phyloP scores from a whole-genome alignment of 1,140 invertebrate species.

The Chironomus tepperi region DNA sequence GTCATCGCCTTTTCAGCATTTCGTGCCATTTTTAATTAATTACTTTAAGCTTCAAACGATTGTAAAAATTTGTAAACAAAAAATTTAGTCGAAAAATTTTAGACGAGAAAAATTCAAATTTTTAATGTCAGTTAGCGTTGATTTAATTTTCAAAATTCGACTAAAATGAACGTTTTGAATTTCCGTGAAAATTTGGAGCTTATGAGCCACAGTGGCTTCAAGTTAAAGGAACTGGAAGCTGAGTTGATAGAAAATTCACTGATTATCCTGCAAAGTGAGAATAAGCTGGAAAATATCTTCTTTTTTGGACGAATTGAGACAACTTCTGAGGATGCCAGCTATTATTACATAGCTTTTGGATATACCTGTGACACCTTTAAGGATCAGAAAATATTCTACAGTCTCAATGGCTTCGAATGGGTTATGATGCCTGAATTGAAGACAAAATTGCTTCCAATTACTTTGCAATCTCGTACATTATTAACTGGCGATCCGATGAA shows the following conservation, averaged over 20 bases:
- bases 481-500: conserved; percentile 49
- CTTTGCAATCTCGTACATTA: conserved; percentile 44
- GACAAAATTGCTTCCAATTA: conserved; percentile 48
- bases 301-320: conserved; percentile 60
- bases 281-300: conserved; percentile 61
- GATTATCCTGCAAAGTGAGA: conserved; percentile 59
- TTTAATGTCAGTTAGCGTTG: not conserved
- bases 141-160: not conserved
- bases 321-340: conserved; percentile 37
- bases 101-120: too few species aligned
- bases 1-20: conserved; percentile 87
- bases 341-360: conserved; percentile 63
- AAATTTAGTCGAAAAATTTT: too few species aligned
- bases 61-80: too few species aligned
- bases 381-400: conserved; percentile 60
- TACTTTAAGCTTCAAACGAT: too few species aligned
- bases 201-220: conserved; percentile 24
- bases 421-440: conserved; percentile 52
- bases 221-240: conserved; percentile 30
- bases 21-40: conserved; percentile 45
- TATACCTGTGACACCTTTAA: conserved; percentile 55
- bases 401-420: conserved; percentile 58
- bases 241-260: conserved; percentile 59
- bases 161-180: not conserved
- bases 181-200: not conserved